Base-by-base conservation (phyloP, 2,888 invertebrate species). In the Polyommatus icarus region DNA sequence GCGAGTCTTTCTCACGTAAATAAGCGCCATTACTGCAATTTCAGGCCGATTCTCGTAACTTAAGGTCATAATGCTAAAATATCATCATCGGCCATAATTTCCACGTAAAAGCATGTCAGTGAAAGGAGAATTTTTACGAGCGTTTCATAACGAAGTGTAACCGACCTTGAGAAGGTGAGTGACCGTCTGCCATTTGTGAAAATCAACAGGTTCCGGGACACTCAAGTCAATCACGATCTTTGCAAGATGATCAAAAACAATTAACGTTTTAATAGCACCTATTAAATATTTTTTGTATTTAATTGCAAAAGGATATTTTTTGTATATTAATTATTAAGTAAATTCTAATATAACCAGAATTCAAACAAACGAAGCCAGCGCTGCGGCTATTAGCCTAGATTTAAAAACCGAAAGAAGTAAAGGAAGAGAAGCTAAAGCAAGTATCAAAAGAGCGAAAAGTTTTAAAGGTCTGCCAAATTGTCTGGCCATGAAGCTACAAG, bases 91-190 rank as follows among this genome's bases (percentile, higher is more conserved):
- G 12, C 32, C 3, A 15, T 15, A 54, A 76, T 24, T 76, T 29
- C 20, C 36, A 1, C n/a, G 7, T 57, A 24, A 67, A 20, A 24
- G 8, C 46, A 46, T 24, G 46, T 67, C 46, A 46, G 76, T 46
- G 73, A 73, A 73, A 73, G 46, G 73, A 20, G 46, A 46, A 6
- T 32, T 67, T 67, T 67, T 67, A 67, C 18, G 29, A 67, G 32
- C 67, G 29, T 67, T 32, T 32, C 67, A 67, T 67, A 67, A 67
- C 15, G 67, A 32, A 20, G 61, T 67, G 59, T 40, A 24, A 67
- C 76, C n/a, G 84, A 84, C 88, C 89, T 89, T 88, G 87, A 78
- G 80, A 82, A 88, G 86, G 86, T 87, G 85, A 89, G 79, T 87
- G 87, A 83, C 84, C 87, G 82, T 76, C 77, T 73, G 71, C 59